Percentiles rank a stretch among this genome's conserved stretches.
Conservation (phyloP, 2,888 invertebrate genomes). For the Marronus borbonicus region DNA sequence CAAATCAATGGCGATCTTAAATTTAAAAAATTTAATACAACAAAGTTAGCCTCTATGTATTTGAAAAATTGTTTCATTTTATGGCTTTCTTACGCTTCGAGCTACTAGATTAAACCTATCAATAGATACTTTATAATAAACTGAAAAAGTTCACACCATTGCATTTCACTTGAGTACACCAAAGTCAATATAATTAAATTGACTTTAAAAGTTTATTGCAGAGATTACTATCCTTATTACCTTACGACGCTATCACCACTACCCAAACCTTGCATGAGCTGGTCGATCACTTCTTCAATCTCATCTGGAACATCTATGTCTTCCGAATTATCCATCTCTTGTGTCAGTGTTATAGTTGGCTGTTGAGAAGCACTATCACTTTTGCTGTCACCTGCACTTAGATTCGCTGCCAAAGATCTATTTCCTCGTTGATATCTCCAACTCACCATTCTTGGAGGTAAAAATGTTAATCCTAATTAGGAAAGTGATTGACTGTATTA, state of each 20-base stretch:
- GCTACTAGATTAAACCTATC: no score
- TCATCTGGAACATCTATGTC: constrained; percentile 79
- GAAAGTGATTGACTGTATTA: neutral
- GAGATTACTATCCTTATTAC: constrained; percentile 59
- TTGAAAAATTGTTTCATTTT: no score
- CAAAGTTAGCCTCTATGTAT: no score
- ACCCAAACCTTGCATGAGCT: constrained; percentile 86
- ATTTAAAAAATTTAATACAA: no score
- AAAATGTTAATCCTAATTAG: constrained; percentile 81
- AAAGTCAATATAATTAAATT: no score
- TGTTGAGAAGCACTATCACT: constrained; percentile 52
- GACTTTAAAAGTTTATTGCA: no score
- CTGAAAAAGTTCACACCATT: no score
- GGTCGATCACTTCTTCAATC: constrained; percentile 93
- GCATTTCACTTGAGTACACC: no score
- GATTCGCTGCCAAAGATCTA: constrained; percentile 79
- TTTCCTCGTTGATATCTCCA: constrained; percentile 93
- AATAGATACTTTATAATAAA: no score
- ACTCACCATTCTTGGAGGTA: constrained; percentile 85
- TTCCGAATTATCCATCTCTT: constrained; percentile 65
- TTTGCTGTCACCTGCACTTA: constrained; percentile 72
- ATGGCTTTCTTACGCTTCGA: no score
- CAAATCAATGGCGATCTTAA: no score
- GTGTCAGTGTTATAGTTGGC: constrained; percentile 58
- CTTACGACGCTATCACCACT: constrained; percentile 79